Conservation (phyloP, 2,888 invertebrate genomes). For the Hololepta plana region DNA sequence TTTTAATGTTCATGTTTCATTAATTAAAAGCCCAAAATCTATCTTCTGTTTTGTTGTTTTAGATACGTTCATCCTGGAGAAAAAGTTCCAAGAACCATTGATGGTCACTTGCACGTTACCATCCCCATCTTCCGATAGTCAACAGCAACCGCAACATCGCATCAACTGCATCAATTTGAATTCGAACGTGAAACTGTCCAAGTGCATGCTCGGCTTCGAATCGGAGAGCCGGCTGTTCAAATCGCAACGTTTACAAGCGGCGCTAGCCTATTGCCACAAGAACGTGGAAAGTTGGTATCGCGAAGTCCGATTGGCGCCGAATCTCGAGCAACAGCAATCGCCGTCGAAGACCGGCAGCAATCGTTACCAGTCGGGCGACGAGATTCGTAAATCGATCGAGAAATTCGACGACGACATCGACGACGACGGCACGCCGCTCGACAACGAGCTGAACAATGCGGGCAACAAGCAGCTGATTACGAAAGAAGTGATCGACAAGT, state of each 20-base stretch:
- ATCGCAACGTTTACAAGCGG: constrained; percentile 43
- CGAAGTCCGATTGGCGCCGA: constrained; percentile 29
- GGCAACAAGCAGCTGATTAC: constrained; percentile 18
- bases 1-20: too few species aligned
- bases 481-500: constrained; percentile 20
- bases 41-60: constrained; percentile 12
- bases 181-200: constrained; percentile 36
- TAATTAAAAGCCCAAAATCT: too few species aligned
- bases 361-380: constrained; percentile 5
- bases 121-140: constrained; percentile 31
- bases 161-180: constrained; percentile 33
- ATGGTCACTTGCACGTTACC: constrained; percentile 46
- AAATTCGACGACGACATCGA: constrained; percentile 4
- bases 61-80: constrained; percentile 39
- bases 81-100: constrained; percentile 42
- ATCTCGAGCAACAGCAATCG: constrained; percentile 15
- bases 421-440: constrained; percentile 4
- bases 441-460: not conserved
- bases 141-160: constrained; percentile 31
- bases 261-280: constrained; percentile 44
- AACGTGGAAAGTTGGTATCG: constrained; percentile 45
- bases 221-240: constrained; percentile 43
- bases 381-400: constrained; percentile 5
- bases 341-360: constrained; percentile 5
- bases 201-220: constrained; percentile 42